Conservation (phyloP, 64 coral and sea anemone genomes). For the Montipora cactus region DNA sequence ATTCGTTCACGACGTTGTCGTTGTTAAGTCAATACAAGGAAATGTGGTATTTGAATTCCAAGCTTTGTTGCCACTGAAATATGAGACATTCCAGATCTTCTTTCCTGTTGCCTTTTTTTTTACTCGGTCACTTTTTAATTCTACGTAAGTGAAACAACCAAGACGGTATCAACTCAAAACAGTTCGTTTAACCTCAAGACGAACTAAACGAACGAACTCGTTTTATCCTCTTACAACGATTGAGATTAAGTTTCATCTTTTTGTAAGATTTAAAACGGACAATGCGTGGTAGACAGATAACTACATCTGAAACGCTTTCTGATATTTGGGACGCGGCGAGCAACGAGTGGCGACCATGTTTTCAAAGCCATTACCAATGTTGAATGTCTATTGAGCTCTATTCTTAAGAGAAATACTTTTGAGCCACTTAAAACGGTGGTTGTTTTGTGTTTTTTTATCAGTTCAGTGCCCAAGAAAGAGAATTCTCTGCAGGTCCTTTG, state of each 20-base stretch:
- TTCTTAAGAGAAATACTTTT: conserved; percentile 12
- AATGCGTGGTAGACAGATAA: no score
- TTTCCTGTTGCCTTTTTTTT: background rate
- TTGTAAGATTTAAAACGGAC: no score
- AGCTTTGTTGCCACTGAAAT: conserved; percentile 9
- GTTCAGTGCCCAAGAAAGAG: background rate
- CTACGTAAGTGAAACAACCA: background rate
- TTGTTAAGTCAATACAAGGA: conserved; percentile 8
- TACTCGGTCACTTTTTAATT: background rate
- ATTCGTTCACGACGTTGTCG: background rate
- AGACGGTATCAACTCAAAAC: no score
- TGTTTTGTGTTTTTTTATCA: background rate
- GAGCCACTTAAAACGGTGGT: background rate
- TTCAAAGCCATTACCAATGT: background rate
- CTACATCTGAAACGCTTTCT: no score
- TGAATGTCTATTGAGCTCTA: background rate
- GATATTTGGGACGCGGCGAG: no score
- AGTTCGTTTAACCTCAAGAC: background rate
- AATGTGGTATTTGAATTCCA: background rate
- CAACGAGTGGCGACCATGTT: no score
- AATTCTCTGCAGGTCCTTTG: conserved; percentile 15
- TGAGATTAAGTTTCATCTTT: no score
- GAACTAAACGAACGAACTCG: no score
- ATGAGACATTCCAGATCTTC: conserved; percentile 10
- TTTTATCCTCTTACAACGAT: no score